A percentile compares a stretch with the other conserved stretches of the same genome.
These are phyloP conservation scores for Parnassius mnemosyne DNA, from an alignment of 2,888 invertebrate genomes.

Conservation along the genomic window DNA sequence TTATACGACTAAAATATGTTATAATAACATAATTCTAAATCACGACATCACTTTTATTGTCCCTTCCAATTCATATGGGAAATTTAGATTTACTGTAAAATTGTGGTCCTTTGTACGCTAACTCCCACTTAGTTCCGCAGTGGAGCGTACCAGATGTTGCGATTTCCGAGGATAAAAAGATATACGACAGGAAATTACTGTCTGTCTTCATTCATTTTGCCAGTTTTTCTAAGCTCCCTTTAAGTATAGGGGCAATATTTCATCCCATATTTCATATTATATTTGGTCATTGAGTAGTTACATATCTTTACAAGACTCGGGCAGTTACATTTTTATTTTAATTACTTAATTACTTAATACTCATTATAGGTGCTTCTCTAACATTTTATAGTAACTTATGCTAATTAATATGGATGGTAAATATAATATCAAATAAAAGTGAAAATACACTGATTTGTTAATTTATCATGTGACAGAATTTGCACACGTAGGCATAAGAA, in stretches of 20 bases:
- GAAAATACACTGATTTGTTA: too few relatives aligned
- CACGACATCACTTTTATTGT: background rate
- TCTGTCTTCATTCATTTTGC: slow-evolving; percentile 55
- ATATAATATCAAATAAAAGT: too few relatives aligned
- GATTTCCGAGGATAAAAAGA: slow-evolving; percentile 68
- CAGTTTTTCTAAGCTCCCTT: slow-evolving; percentile 53
- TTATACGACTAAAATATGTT: too few relatives aligned
- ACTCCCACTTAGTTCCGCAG: slow-evolving; percentile 42
- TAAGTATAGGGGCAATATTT: slow-evolving; percentile 18
- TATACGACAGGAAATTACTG: slow-evolving; percentile 71
- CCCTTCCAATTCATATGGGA: background rate
- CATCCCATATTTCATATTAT: slow-evolving; percentile 8
- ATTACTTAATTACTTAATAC: too few relatives aligned
- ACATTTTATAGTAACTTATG: too few relatives aligned
- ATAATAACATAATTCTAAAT: background rate
- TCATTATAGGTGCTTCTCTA: too few relatives aligned
- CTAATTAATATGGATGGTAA: too few relatives aligned
- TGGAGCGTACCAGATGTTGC: slow-evolving; percentile 62
- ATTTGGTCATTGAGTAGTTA: slow-evolving; percentile 14
- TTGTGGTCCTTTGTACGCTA: slow-evolving; percentile 40
- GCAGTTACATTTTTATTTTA: too few relatives aligned
- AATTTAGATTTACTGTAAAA: slow-evolving; percentile 7
- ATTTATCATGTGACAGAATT: too few relatives aligned
- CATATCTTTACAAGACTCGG: too few relatives aligned
- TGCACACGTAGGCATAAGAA: too few relatives aligned